A percentile compares a stretch with the other conserved stretches of the same genome.
Conservation (phyloP, 2,888 invertebrate genomes). For the Parnassius orleans region DNA sequence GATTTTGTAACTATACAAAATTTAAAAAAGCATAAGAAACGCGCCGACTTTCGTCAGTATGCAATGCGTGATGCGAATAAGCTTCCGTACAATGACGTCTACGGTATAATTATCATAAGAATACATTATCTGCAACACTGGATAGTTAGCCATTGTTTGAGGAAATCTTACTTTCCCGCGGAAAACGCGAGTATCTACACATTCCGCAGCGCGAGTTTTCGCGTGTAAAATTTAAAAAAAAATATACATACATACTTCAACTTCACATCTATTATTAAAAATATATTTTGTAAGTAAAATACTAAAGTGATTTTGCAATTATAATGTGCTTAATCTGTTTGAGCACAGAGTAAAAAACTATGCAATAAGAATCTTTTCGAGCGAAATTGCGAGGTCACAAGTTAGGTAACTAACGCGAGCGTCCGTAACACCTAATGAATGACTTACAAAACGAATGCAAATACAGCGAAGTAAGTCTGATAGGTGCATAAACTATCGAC, state of each 20-base stretch:
- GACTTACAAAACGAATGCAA: constrained; percentile 65
- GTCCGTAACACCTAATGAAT: constrained; percentile 67
- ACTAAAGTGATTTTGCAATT: background rate
- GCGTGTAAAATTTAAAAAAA: background rate
- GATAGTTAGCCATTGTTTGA: constrained; percentile 25
- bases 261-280: background rate
- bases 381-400: constrained; percentile 50
- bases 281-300: background rate
- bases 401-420: constrained; percentile 63
- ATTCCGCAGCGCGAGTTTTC: constrained; percentile 6
- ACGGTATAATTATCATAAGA: constrained; percentile 26
- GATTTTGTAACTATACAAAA: too few relatives aligned
- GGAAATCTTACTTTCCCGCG: constrained; percentile 28
- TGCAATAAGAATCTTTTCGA: constrained; percentile 26
- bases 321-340: background rate
- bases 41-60: constrained; percentile 14
- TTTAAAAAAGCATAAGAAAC: constrained; percentile 5
- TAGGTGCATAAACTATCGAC: constrained; percentile 52
- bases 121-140: constrained; percentile 27
- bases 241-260: background rate
- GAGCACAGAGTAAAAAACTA: background rate
- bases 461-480: constrained; percentile 47
- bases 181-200: constrained; percentile 14
- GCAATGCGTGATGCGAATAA: constrained; percentile 23
- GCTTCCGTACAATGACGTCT: constrained; percentile 24